Base-by-base conservation (phyloP, 2,888 invertebrate genomes). In the Antheraea assamensis region DNA sequence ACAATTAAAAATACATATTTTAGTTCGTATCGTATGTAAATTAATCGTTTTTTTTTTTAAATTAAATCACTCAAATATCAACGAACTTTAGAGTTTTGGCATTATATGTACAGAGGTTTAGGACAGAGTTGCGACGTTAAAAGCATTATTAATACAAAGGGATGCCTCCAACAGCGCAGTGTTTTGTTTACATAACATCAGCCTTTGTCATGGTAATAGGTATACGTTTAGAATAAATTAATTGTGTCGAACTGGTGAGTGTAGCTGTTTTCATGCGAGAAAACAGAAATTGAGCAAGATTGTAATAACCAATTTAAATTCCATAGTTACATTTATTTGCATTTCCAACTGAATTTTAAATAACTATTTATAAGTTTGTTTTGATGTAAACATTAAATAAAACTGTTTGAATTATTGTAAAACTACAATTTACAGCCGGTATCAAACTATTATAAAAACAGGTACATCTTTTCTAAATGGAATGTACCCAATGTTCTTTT, bases 171-270 rank as follows among this genome's bases (percentile, higher is more conserved):
- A 68, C 68, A 21, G 76, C 73, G 76, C 77, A 79, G 80, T 79
- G 80, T 82, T 82, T 85, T 85, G 84, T 86, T 84, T 82, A 82
- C 78, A 79, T 75, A 75, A 79, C 75, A 75, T 76, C 79, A 78
- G 79, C 82, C 82, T 83, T 86, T 86, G 85, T 84, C 76, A 86
- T 85, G 85, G 82, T 85, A 85, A 88, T 85, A 81, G 78, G 76
- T 80, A 78, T 81, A 83, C 79, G 78, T 77, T 75, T 74, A 55
- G 82, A 83, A 85, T 85, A 83, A 84, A 86, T 87, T 87, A 86
- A 80, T 80, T 75, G 74, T 79, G 77, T 81, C 79, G 66, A 82
- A 80, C 81, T 24, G 73, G 58, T 70, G 70, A n/a, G 35, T 35
- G 31, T 49, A 73, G 73, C 31, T 47, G 70, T 73, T 70, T 72